Conservation (phyloP, 2,888 invertebrate genomes). For the Ennomos fuscantarius region DNA sequence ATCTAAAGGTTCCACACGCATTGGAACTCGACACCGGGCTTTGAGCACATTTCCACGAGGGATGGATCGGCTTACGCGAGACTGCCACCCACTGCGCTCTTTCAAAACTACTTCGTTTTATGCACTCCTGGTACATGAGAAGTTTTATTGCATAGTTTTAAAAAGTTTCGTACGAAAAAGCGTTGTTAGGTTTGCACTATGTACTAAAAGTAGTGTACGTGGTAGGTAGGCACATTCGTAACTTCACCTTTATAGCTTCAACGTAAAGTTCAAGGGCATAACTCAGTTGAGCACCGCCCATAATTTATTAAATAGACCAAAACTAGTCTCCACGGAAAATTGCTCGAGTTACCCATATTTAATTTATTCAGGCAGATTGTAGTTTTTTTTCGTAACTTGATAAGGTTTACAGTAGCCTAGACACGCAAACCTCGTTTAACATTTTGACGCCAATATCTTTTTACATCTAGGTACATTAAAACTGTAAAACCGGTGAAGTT, state of each 20-base stretch:
- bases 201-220: too few relatives aligned
- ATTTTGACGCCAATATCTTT: constrained; percentile 37
- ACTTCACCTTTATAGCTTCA: constrained; percentile 15
- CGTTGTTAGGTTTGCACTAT: too few relatives aligned
- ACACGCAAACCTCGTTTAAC: constrained; percentile 29
- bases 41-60: constrained; percentile 80
- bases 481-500: constrained; percentile 10
- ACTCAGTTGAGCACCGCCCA: constrained; percentile 19
- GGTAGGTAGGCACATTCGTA: not conserved
- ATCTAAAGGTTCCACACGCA: constrained; percentile 78
- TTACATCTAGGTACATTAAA: constrained; percentile 26
- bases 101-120: constrained; percentile 51
- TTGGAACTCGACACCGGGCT: constrained; percentile 78
- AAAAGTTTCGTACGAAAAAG: not conserved
- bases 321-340: constrained; percentile 27
- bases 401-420: constrained; percentile 34
- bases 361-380: constrained; percentile 27
- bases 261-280: constrained; percentile 27
- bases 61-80: constrained; percentile 80
- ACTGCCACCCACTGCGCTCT: constrained; percentile 76
- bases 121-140: constrained; percentile 53
- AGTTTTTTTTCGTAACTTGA: constrained; percentile 30
- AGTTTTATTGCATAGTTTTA: constrained; percentile 15
- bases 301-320: constrained; percentile 30
- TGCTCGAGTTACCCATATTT: constrained; percentile 23